Base-by-base conservation (phyloP, 2,113 vertebrate genomes). In the Siphamia tubifer region DNA sequence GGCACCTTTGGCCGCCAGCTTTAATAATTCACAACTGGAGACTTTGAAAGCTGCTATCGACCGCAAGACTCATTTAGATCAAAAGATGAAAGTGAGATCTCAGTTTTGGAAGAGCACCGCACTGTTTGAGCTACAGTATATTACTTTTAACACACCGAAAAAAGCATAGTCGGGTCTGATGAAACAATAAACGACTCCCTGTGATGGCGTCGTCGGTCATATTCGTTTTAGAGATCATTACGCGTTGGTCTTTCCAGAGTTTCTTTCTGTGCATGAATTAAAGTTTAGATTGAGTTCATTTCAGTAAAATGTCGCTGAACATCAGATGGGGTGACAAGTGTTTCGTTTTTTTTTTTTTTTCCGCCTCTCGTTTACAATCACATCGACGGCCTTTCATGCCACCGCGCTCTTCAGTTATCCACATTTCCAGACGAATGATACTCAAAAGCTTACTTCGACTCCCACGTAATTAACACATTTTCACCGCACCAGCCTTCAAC, bases 401-500 rank as follows among this genome's bases (percentile, higher is more conserved):
- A n/a, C 56, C 0, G 0, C 24, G 56, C 71, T 49, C 74, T 74
- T 66, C 67, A 62, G 25, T 58, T 81, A 70, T 56, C 48, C 53
- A 36, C 47, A 23, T 45, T 65, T 68, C 75, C 47, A 43, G 73
- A 78, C 19, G 16, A 62, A 64, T 74, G 53, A 66, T 39, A 53
- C 64, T 79, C 56, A 6, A 74, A 78, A 53, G 36, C 68, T 66
- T 40, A 45, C 63, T 77, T 48, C 55, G 36, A 77, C 77, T 77
- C 73, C 81, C 70, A 84, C 79, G 5, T 68, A 83, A 83, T 85
- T 78, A 83, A 76, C 75, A 87, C 72, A 47, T 79, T 79, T 78
- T 63, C 55, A 77, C 42, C 4, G 5, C 66, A 60, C 68, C 68
- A 71, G 74, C 74, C 24, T 69, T 58, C 36, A 58, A 27, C 61